A percentile compares a stretch with the other conserved stretches of the same genome.
phyloP scores from a whole-genome alignment of 2,797 vertebrate species.

The Erpetoichthys calabaricus region DNA sequence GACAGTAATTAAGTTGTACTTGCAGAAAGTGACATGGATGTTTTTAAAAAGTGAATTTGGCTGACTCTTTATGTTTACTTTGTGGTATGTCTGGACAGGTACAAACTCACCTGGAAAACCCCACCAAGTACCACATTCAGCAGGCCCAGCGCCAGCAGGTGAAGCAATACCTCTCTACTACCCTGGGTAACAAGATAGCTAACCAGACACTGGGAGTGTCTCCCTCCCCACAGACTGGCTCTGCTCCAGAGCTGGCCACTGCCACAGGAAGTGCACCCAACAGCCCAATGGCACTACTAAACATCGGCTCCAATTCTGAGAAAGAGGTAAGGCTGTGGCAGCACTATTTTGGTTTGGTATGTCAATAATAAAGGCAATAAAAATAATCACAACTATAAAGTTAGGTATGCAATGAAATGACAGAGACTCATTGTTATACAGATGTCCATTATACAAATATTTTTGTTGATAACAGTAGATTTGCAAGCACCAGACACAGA shows the following conservation, averaged over 20 bases:
- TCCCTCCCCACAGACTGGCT: slow-evolving; percentile 46
- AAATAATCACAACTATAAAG: background rate
- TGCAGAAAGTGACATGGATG: background rate
- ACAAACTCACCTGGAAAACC: slow-evolving; percentile 84
- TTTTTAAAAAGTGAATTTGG: background rate
- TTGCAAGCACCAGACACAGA: too few species aligned
- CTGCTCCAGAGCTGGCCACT: slow-evolving; percentile 43
- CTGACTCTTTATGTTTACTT: too few species aligned
- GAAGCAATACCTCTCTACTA: slow-evolving; percentile 79
- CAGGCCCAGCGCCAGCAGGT: slow-evolving; percentile 81
- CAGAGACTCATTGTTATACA: background rate
- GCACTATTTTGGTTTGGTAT: slow-evolving; percentile 9
- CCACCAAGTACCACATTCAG: slow-evolving; percentile 81
- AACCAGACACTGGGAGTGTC: slow-evolving; percentile 55
- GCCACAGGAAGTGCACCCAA: slow-evolving; percentile 60
- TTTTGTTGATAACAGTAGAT: too few species aligned
- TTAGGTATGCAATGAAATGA: too few species aligned
- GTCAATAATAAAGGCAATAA: too few species aligned
- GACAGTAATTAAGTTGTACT: too few species aligned
- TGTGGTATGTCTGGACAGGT: slow-evolving; percentile 56
- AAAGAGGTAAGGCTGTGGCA: slow-evolving; percentile 57
- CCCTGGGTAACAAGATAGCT: slow-evolving; percentile 61
- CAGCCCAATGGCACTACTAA: slow-evolving; percentile 77
- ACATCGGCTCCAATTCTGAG: slow-evolving; percentile 69
- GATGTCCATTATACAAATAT: background rate